Percentiles rank a stretch among this genome's conserved stretches.
phyloP scores from a whole-genome alignment of 2,797 vertebrate genomes.

The Echeneis naucrates region DNA sequence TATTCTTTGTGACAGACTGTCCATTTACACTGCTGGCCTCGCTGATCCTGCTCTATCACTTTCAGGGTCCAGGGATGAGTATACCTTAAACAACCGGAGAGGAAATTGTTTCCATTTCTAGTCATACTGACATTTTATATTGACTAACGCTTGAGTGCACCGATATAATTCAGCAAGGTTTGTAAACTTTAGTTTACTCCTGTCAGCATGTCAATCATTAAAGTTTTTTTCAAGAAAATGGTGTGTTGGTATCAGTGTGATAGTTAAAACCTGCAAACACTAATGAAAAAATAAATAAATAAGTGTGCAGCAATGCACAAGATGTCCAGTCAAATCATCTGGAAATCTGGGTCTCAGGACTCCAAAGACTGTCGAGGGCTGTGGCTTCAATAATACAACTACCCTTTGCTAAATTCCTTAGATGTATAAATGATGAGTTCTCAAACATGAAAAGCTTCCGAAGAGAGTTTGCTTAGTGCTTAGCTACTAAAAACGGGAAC shows the following conservation, averaged over 20 bases:
- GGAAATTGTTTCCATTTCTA: constrained; percentile 58
- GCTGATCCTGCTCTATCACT: constrained; percentile 76
- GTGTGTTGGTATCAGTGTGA: constrained; percentile 1
- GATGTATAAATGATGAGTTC: constrained; percentile 69
- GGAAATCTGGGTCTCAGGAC: constrained; percentile 35
- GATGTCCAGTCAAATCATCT: constrained; percentile 38
- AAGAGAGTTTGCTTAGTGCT: constrained; percentile 38
- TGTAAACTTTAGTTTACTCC: background rate
- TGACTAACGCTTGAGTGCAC: constrained; percentile 29
- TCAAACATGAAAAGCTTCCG: constrained; percentile 46
- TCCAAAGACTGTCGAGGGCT: constrained; percentile 42
- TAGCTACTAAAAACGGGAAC: constrained; percentile 22
- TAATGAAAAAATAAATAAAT: constrained; percentile 18
- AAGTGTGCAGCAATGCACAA: constrained; percentile 24
- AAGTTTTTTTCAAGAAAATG: background rate
- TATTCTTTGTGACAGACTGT: constrained; percentile 85
- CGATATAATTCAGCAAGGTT: background rate
- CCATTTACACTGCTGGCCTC: constrained; percentile 75
- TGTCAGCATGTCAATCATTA: background rate
- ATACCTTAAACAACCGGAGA: constrained; percentile 61
- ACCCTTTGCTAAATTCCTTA: constrained; percentile 53
- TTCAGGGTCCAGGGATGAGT: constrained; percentile 61
- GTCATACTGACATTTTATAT: constrained; percentile 19
- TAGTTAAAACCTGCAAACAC: constrained; percentile 1
- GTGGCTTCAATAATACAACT: constrained; percentile 60